phyloP scores from a whole-genome alignment of 2,113 vertebrate species.

The Opisthocomus hoazin region DNA sequence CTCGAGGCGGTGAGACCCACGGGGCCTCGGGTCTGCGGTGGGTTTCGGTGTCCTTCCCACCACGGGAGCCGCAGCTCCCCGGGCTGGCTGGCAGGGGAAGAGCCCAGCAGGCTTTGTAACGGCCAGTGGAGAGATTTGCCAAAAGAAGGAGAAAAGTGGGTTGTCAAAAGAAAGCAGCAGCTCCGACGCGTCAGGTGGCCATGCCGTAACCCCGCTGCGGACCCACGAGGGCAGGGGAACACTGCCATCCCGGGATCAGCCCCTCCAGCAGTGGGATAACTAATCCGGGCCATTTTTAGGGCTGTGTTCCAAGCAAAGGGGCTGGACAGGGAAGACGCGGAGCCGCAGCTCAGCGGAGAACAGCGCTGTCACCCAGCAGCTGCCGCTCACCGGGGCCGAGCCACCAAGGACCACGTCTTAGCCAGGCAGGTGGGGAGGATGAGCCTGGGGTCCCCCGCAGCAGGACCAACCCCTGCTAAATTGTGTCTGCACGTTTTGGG shows the following conservation, averaged over 20 bases:
- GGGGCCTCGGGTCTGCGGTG: fast-evolving
- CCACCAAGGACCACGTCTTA: not conserved
- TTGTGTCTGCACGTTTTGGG: not conserved
- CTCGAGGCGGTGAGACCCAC: fast-evolving
- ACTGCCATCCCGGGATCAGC: fast-evolving
- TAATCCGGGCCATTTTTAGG: not conserved
- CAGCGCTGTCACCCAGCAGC: not conserved
- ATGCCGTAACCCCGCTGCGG: fast-evolving
- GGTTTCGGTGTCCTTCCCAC: not conserved
- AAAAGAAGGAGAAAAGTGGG: not conserved
- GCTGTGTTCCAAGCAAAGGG: not conserved
- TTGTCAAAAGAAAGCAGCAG: not conserved
- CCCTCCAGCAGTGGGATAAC: not conserved
- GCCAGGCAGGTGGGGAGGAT: fast-evolving
- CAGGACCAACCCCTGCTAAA: not conserved
- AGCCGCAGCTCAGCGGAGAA: not conserved
- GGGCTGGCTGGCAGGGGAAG: fast-evolving
- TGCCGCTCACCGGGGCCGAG: not conserved
- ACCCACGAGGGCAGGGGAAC: not conserved
- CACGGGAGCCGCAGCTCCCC: not conserved
- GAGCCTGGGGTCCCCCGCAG: not conserved
- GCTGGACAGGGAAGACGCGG: not conserved
- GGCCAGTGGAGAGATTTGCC: not conserved
- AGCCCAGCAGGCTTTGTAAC: fast-evolving
- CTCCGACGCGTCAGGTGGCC: fast-evolving